Evolutionary conservation across 1,140 invertebrate genomes (phyloP).

Genomic region (Conus ventricosus): DNA sequence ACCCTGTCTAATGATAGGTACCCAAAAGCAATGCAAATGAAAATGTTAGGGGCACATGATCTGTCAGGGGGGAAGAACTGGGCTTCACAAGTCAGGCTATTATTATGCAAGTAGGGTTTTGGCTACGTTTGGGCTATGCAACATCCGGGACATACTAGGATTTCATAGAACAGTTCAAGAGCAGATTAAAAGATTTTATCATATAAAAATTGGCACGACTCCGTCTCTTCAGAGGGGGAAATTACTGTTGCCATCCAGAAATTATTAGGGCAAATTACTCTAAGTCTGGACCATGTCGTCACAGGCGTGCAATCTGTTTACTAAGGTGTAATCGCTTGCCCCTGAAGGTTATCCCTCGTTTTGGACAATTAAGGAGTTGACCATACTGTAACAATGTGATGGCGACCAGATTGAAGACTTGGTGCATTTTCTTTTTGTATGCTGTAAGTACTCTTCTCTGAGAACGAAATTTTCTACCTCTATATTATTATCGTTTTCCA

Average conservation of each 20-base stretch:
- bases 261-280: background rate
- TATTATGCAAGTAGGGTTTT: background rate
- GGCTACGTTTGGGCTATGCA: background rate
- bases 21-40: too few relatives aligned
- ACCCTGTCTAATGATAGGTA: too few relatives aligned
- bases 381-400: conserved; percentile 15
- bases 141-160: background rate
- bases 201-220: too few relatives aligned
- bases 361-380: background rate
- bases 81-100: background rate
- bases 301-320: background rate
- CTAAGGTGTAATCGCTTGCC: background rate
- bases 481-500: too few relatives aligned
- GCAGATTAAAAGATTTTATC: too few relatives aligned
- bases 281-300: background rate
- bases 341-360: background rate
- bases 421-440: background rate
- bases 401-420: background rate
- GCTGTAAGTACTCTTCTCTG: background rate
- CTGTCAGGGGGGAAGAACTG: background rate
- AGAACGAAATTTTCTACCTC: too few relatives aligned
- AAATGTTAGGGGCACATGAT: background rate
- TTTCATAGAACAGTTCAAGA: too few relatives aligned
- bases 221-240: too few relatives aligned
- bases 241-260: background rate